Conservation (phyloP, 2,113 vertebrate genomes). For the Pelecanus crispus region DNA sequence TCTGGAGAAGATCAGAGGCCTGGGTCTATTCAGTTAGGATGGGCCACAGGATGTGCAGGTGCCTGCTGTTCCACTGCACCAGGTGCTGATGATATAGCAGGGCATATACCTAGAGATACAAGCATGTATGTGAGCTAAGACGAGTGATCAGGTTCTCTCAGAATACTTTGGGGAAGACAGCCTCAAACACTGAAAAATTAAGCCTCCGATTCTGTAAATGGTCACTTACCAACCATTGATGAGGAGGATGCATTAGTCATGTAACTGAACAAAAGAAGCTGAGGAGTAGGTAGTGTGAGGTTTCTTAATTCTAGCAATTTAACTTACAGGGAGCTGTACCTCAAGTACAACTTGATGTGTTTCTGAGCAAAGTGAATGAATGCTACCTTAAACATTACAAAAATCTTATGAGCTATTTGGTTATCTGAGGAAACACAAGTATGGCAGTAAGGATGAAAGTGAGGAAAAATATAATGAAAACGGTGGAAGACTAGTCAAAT, state of each 20-base stretch:
- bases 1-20: not conserved
- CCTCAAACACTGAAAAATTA: not conserved
- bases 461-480: not conserved
- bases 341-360: not conserved
- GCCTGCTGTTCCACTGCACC: not conserved
- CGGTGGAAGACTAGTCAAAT: not conserved
- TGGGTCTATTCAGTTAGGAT: not conserved
- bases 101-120: fast-evolving
- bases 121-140: not conserved
- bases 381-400: not conserved
- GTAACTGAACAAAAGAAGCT: not conserved
- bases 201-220: not conserved
- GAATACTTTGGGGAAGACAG: not conserved
- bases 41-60: not conserved
- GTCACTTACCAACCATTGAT: not conserved
- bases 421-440: not conserved
- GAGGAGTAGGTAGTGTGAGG: not conserved
- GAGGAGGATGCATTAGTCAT: not conserved
- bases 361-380: not conserved
- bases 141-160: not conserved
- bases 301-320: not conserved
- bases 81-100: not conserved
- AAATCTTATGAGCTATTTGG: not conserved
- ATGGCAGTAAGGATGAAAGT: not conserved
- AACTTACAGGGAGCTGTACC: not conserved